Evolutionary conservation across 2,797 vertebrate genomes (phyloP).

Genomic region (Sciaenops ocellatus): DNA sequence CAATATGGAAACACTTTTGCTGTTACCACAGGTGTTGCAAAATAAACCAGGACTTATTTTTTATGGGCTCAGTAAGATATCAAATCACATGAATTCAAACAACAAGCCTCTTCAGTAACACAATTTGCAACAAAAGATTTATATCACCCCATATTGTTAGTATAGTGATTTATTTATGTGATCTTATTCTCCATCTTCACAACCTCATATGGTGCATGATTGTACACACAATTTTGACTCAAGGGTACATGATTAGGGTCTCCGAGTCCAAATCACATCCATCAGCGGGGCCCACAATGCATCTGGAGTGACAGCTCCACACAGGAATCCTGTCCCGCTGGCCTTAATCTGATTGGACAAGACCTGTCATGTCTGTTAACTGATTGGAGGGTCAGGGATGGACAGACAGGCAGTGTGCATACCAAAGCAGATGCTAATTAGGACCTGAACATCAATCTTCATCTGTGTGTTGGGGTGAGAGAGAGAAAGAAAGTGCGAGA

Average conservation of each 20-base stretch:
- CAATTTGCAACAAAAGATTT: not conserved
- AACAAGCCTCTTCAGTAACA: not conserved
- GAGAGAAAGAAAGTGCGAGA: not conserved
- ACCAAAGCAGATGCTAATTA: slow-evolving; percentile 85
- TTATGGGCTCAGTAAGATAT: not conserved
- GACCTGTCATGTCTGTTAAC: slow-evolving; percentile 78
- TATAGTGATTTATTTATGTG: not conserved
- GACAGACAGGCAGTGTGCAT: slow-evolving; percentile 67
- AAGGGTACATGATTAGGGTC: slow-evolving; percentile 29
- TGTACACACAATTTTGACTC: slow-evolving; percentile 1
- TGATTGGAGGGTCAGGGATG: slow-evolving; percentile 73
- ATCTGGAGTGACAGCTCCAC: slow-evolving; percentile 75
- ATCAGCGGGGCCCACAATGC: slow-evolving; percentile 54
- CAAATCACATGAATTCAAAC: not conserved
- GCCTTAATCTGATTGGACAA: slow-evolving; percentile 82
- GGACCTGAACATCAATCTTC: slow-evolving; percentile 75
- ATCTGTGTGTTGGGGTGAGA: slow-evolving; percentile 53
- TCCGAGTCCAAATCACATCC: slow-evolving; percentile 52
- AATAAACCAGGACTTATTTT: not conserved
- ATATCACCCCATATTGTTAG: not conserved
- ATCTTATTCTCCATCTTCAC: slow-evolving; percentile 11
- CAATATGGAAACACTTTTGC: not conserved
- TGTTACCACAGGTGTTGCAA: not conserved
- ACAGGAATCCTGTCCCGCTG: slow-evolving; percentile 72
- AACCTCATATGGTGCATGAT: not conserved